Evolutionary conservation across 2,888 invertebrate genomes (phyloP).

Genomic region (Trichogramma dendrolimi): DNA sequence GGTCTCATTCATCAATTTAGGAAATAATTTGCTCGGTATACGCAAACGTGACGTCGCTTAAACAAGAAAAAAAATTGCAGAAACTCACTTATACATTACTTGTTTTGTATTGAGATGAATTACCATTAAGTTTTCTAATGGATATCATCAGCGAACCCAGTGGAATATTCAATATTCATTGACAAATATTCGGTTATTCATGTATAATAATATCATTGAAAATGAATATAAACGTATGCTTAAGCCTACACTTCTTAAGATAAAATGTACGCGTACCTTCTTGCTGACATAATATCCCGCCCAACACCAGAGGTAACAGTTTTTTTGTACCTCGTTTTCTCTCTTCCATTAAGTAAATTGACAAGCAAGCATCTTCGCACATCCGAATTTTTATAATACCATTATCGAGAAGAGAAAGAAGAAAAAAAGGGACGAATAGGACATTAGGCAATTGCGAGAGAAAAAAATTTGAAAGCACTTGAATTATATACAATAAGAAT

Average conservation of each 20-base stretch:
- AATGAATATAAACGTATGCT: too few species aligned
- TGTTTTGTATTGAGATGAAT: neutral
- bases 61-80: neutral
- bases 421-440: neutral
- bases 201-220: too few species aligned
- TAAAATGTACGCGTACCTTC: constrained; percentile 3
- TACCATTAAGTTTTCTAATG: too few species aligned
- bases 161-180: too few species aligned
- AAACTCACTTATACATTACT: too few species aligned
- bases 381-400: constrained; percentile 44
- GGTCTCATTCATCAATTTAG: constrained; percentile 49
- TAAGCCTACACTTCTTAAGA: neutral
- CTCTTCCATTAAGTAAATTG: constrained; percentile 44
- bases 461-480: neutral
- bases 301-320: neutral
- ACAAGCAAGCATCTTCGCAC: constrained; percentile 30
- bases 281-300: too few species aligned
- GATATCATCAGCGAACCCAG: too few species aligned
- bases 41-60: constrained; percentile 3
- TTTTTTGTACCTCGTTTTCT: constrained; percentile 19
- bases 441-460: neutral
- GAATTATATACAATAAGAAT: constrained; percentile 15
- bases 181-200: too few species aligned
- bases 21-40: constrained; percentile 32
- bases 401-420: constrained; percentile 11